phyloP scores from a whole-genome alignment of 53 echinoderm and acorn worm species.

The Temnopleurus reevesii region DNA sequence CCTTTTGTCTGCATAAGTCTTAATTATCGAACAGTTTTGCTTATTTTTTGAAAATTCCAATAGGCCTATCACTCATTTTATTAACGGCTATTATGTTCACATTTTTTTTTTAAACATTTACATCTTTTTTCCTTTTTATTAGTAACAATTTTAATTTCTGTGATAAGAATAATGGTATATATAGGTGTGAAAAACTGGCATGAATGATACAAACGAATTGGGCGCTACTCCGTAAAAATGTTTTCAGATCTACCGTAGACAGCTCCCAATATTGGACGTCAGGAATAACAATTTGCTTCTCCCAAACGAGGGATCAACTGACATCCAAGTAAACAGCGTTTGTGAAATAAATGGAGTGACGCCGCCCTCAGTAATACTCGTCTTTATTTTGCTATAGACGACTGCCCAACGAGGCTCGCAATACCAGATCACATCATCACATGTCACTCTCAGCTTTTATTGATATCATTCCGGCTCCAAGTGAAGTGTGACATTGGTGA shows the following conservation, averaged over 20 bases:
- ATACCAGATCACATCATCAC: not conserved
- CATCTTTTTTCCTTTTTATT: too few relatives aligned
- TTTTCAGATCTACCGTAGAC: constrained; percentile 12
- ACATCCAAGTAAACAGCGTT: not conserved
- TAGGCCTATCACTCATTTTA: too few relatives aligned
- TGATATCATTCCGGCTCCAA: constrained; percentile 2
- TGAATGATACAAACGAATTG: too few relatives aligned
- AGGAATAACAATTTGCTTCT: not conserved
- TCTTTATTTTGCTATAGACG: not conserved
- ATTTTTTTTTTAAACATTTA: too few relatives aligned
- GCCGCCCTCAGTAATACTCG: not conserved
- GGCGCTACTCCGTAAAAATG: too few relatives aligned
- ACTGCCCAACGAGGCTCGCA: not conserved
- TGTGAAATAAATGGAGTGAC: not conserved
- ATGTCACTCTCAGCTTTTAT: constrained; percentile 19
- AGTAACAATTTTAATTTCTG: too few relatives aligned
- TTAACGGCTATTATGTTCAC: too few relatives aligned
- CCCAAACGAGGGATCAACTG: not conserved
- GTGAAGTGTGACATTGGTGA: constrained; percentile 2
- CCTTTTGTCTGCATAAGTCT: too few relatives aligned
- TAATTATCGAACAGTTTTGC: too few relatives aligned
- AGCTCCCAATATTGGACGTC: not conserved
- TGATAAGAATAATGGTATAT: too few relatives aligned
- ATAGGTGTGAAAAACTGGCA: too few relatives aligned
- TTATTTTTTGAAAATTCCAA: too few relatives aligned